Percentiles rank a stretch among this genome's conserved stretches.
Conservation (phyloP, 2,888 invertebrate species). For the Idaea aversata region DNA sequence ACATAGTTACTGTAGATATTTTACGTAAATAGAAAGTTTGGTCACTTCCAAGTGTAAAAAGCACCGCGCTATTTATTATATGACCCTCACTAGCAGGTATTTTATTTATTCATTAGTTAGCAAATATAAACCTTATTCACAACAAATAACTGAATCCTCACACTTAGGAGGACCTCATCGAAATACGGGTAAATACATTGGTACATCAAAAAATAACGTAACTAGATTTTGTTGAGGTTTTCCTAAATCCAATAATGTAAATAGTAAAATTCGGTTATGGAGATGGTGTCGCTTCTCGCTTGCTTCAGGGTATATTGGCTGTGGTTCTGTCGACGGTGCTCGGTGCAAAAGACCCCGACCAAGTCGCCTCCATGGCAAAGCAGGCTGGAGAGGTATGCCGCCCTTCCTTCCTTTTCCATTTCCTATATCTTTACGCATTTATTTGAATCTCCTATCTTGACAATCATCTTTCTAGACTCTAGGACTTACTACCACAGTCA, state of each 20-base stretch:
- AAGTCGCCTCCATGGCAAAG: conserved; percentile 96
- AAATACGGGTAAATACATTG: conserved; percentile 26
- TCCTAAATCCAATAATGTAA: conserved; percentile 58
- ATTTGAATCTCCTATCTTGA: background rate
- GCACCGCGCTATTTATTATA: conserved; percentile 58
- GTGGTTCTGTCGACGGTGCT: conserved; percentile 94
- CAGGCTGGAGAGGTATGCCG: conserved; percentile 96
- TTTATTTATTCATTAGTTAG: conserved; percentile 53
- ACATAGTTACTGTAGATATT: conserved; percentile 68
- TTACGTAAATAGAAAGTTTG: conserved; percentile 44
- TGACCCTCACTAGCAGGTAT: conserved; percentile 62
- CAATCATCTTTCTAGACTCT: background rate
- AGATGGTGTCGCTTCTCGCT: conserved; percentile 80
- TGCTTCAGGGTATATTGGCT: conserved; percentile 94
- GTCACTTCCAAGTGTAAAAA: conserved; percentile 58
- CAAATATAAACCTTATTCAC: conserved; percentile 58
- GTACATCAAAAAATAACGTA: background rate
- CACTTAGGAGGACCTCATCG: conserved; percentile 57
- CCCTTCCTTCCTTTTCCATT: conserved; percentile 66
- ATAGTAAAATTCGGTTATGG: conserved; percentile 78
- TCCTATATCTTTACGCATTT: conserved; percentile 42
- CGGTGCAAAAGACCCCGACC: conserved; percentile 94
- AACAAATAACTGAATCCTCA: conserved; percentile 60
- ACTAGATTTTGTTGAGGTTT: conserved; percentile 54
- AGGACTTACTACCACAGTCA: background rate